phyloP scores from a whole-genome alignment of 1,140 invertebrate genomes.

The Zaprionus vittiger region DNA sequence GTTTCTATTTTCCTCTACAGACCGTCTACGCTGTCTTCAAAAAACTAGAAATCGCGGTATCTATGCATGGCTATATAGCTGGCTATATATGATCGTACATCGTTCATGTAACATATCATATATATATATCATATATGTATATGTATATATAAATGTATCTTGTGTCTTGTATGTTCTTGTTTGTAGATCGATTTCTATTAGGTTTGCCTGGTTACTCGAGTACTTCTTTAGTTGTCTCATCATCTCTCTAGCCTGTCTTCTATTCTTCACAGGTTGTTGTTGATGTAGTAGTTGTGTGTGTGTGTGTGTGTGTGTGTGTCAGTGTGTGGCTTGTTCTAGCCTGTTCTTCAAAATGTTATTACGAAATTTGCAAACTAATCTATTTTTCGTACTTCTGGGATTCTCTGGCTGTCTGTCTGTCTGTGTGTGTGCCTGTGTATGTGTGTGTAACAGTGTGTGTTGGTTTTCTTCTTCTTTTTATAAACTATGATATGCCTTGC shows the following conservation, averaged over 20 bases:
- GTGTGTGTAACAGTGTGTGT: constrained; percentile 23
- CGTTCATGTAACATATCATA: constrained; percentile 16
- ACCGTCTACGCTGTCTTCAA: constrained; percentile 84
- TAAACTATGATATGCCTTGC: constrained; percentile 82
- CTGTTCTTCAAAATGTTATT: constrained; percentile 16
- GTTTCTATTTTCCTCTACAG: constrained; percentile 84
- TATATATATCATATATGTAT: neutral
- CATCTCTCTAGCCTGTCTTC: constrained; percentile 8
- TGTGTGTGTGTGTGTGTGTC: neutral
- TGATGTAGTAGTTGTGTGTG: neutral
- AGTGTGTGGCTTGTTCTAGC: constrained; percentile 2
- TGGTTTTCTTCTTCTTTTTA: constrained; percentile 55
- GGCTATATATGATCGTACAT: constrained; percentile 59
- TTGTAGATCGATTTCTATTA: constrained; percentile 18
- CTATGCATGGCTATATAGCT: constrained; percentile 65
- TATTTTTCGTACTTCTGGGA: constrained; percentile 1
- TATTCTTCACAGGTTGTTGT: neutral
- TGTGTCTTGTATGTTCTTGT: constrained; percentile 8
- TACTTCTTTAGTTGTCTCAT: constrained; percentile 9
- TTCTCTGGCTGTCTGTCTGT: constrained; percentile 15
- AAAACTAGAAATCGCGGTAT: constrained; percentile 33
- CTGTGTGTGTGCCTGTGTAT: constrained; percentile 18
- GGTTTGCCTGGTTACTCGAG: constrained; percentile 20
- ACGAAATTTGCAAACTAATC: constrained; percentile 21
- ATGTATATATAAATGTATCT: constrained; percentile 6